phyloP scores from a whole-genome alignment of 2,888 invertebrate species.

The Unio pictorum region DNA sequence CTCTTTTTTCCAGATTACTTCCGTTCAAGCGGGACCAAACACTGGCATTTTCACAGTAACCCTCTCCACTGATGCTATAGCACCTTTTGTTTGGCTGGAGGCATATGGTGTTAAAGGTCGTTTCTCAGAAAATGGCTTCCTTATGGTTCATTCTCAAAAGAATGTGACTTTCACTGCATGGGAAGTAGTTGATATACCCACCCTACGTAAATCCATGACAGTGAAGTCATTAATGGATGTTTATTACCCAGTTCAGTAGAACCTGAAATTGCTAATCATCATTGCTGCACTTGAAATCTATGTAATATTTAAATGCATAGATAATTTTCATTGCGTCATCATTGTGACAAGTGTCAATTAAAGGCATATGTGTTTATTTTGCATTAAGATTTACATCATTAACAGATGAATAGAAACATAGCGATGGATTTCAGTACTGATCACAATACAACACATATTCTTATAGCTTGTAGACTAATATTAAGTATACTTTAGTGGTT shows the following conservation, averaged over 20 bases:
- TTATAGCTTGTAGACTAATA: too few relatives aligned
- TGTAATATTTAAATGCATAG: too few relatives aligned
- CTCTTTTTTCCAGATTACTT: constrained; percentile 40
- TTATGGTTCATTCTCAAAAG: constrained; percentile 61
- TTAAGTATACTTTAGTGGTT: too few relatives aligned
- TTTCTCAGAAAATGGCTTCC: constrained; percentile 85
- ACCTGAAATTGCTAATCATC: too few relatives aligned
- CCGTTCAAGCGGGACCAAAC: constrained; percentile 27
- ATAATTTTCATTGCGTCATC: too few relatives aligned
- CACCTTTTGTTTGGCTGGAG: constrained; percentile 70
- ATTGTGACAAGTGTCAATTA: too few relatives aligned
- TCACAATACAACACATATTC: too few relatives aligned
- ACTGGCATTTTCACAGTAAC: constrained; percentile 39
- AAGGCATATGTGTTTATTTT: too few relatives aligned
- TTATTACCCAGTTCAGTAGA: constrained; percentile 17
- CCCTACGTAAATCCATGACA: constrained; percentile 31
- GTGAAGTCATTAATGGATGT: constrained; percentile 53
- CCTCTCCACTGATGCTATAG: constrained; percentile 51
- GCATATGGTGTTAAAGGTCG: constrained; percentile 73
- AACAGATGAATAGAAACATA: too few relatives aligned
- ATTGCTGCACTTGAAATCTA: too few relatives aligned
- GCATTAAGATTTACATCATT: too few relatives aligned
- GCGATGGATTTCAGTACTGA: too few relatives aligned
- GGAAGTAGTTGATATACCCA: constrained; percentile 27
- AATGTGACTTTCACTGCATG: constrained; percentile 50